Evolutionary conservation across 2,888 invertebrate species (phyloP), one percentile per base, ranked within the genome.

Genomic region (Lepas anatifera): DNA sequence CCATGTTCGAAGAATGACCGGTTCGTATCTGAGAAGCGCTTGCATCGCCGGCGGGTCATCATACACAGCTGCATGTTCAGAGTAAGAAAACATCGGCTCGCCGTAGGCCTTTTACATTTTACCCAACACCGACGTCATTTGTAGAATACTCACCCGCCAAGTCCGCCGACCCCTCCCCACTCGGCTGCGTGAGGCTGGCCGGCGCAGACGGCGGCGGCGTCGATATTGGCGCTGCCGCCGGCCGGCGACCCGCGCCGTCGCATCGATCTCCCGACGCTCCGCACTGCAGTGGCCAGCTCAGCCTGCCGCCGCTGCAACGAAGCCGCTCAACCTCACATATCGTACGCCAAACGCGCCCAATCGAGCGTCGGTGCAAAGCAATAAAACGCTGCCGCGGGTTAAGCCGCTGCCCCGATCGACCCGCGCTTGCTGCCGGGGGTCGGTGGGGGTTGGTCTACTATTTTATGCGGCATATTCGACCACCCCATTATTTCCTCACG

Each of bases 151-250:
- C 58, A 58, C 32, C 58, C 69, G n/a, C 69, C 69, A 25, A 69
- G 27, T 46, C 72, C 16, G 67, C 70, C 37, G 66, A 68, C 41
- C 68, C 70, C 70, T 68, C 39, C 63, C 72, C 67, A 69, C 69
- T 69, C 58, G 64, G 64, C 52, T 64, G 63, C 68, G 70, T 18
- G 32, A 16, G 29, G 48, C 37, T 13, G 13, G 3, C 29, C 25
- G 35, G 35, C n/a, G 8, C 66, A 22, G 73, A 72, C 58, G 71
- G 68, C 50, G 71, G 73, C 66, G 75, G 74, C 68, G 75, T 76
- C 71, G 37, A 69, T 72, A 70, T 68, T 73, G 46, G 69, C 63
- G 37, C 25, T 46, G 39, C 63, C 64, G 37, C 25, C 48, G 22
- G 64, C 43, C 67, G 43, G 27, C 43, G 63, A n/a, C 46, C 39